Percentiles rank a stretch among this genome's conserved stretches.
These are phyloP conservation scores for Gobio gobio DNA, from an alignment of 2,113 vertebrate species.

Conservation along the genomic window DNA sequence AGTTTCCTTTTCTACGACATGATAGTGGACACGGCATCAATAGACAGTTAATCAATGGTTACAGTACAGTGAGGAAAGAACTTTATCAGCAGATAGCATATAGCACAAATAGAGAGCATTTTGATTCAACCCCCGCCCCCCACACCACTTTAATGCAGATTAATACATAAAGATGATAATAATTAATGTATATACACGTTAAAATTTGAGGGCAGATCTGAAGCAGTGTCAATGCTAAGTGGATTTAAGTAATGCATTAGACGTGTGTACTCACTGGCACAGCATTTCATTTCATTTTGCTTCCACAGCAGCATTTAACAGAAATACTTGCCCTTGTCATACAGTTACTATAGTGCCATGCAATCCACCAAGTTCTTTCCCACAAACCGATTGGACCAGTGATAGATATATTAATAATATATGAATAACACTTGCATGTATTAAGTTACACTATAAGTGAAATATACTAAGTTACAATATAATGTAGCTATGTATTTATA, in stretches of 20 bases:
- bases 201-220: background rate
- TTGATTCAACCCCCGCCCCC: background rate
- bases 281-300: conserved; percentile 37
- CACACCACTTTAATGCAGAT: background rate
- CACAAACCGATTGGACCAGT: background rate
- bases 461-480: background rate
- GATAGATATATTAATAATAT: background rate
- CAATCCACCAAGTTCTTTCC: background rate
- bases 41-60: background rate
- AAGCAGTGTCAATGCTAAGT: background rate
- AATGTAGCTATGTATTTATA: background rate
- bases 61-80: background rate
- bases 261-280: conserved; percentile 35
- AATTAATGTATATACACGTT: background rate
- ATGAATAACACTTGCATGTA: too few species aligned
- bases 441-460: background rate
- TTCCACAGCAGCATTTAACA: conserved; percentile 39
- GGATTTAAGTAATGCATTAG: background rate
- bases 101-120: background rate
- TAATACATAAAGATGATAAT: too few species aligned
- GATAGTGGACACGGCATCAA: background rate
- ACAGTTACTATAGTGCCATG: background rate
- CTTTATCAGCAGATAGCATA: background rate
- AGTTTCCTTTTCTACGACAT: background rate
- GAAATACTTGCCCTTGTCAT: background rate